phyloP scores from a whole-genome alignment of 2,888 invertebrate species.

The Mechanitis messenoides region DNA sequence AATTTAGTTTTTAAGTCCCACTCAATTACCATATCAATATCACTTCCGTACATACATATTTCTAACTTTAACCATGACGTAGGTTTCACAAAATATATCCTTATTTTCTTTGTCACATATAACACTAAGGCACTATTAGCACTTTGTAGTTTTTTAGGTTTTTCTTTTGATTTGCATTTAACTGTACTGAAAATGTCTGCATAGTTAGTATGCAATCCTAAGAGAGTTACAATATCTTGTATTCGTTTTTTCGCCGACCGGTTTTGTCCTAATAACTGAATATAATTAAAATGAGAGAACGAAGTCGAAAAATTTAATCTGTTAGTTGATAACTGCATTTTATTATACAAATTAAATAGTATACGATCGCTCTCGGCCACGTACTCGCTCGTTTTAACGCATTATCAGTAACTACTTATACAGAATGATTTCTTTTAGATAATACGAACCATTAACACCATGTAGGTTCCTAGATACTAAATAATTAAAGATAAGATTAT shows the following conservation, averaged over 20 bases:
- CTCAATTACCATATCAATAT: constrained; percentile 38
- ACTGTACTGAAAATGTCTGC: constrained; percentile 38
- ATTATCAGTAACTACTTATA: constrained; percentile 42
- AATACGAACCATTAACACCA: constrained; percentile 45
- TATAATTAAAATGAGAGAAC: constrained; percentile 62
- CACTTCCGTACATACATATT: constrained; percentile 37
- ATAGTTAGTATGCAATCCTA: constrained; percentile 59
- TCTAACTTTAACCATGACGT: constrained; percentile 43
- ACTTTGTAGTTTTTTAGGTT: constrained; percentile 11
- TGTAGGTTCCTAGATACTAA: constrained; percentile 32
- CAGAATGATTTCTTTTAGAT: constrained; percentile 53
- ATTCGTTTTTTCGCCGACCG: constrained; percentile 51
- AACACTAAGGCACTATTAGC: constrained; percentile 36
- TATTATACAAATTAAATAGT: constrained; percentile 16
- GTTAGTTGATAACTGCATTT: constrained; percentile 61
- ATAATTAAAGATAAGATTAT: constrained; percentile 47
- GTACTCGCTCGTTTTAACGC: constrained; percentile 33
- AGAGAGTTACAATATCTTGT: constrained; percentile 59
- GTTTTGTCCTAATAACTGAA: constrained; percentile 57
- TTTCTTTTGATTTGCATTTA: constrained; percentile 18
- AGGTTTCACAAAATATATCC: constrained; percentile 37
- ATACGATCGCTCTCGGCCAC: constrained; percentile 28
- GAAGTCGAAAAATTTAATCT: constrained; percentile 64
- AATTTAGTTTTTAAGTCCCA: constrained; percentile 48
- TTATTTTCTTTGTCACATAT: constrained; percentile 38